Evolutionary conservation across 1,140 invertebrate species (phyloP), one percentile per base, ranked within the genome.

Genomic region (Condylostylus longicornis): DNA sequence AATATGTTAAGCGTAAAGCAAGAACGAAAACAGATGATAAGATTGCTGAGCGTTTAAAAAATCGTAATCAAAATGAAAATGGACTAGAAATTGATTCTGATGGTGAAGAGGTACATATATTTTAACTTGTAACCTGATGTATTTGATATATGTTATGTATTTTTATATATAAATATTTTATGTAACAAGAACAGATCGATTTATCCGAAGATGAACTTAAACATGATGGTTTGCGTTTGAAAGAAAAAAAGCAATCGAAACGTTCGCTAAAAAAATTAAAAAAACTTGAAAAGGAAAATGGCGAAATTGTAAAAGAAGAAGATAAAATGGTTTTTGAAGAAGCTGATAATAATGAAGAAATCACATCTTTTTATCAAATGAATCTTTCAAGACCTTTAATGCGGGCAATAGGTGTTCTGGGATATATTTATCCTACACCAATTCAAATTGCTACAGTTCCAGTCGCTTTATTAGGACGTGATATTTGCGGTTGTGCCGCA

Each of bases 361-460:
- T 74, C 35, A 64, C 75, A 1, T 77, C 79, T 1, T 95, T 95
- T 64, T 80, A 88, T 58, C 80, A 91, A 64, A 90, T 94, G 85
- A 90, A 93, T 59, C 64, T 94, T 15, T 93, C 88, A 0, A 61
- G 88, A 37, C 88, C 89, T 12, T 60, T 95, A 3, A 66, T 93
- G 50, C 90, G 90, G 54, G 88, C 90, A 3, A 79, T 98, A 35
- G 73, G 74, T 13, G 68, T 76, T 5, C 73, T 94, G 63, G 86
- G 87, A 44, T 97, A 84, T 62, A 72, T 83, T 5, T 80, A 88
- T 55, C 93, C 94, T 10, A 98, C 94, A n/a, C 89, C 88, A 4
- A 95, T 98, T 51, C 94, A 98, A 66, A 73, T 84, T 15, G 78
- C 87, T 1, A 90, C 89, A 0, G 91, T 99, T 49, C 95, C 95